Percentiles rank a stretch among this genome's conserved stretches.
phyloP scores from a whole-genome alignment of 2,888 invertebrate genomes.

The Torymus tubicola region DNA sequence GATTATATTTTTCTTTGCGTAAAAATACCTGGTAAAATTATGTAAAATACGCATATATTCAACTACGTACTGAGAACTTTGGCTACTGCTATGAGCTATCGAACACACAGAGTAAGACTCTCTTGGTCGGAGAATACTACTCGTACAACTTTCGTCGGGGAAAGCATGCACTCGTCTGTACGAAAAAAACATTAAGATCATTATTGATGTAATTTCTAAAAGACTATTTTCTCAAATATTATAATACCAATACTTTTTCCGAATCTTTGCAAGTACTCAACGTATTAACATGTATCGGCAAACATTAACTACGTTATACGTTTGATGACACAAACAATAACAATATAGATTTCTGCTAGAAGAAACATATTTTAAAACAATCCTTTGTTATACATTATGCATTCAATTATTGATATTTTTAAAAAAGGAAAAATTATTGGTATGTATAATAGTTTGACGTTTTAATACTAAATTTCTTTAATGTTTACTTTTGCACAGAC shows the following conservation, averaged over 20 bases:
- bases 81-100: conserved; percentile 68
- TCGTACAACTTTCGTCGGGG: conserved; percentile 43
- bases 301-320: conserved; percentile 30
- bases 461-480: conserved; percentile 34
- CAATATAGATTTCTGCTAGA: conserved; percentile 38
- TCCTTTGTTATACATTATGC: background rate
- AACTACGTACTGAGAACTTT: conserved; percentile 64
- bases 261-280: conserved; percentile 5
- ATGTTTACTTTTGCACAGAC: conserved; percentile 35
- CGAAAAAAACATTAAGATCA: conserved; percentile 45
- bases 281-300: conserved; percentile 6
- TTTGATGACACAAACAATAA: conserved; percentile 24
- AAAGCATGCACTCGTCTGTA: conserved; percentile 47
- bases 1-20: conserved; percentile 56
- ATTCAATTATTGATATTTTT: conserved; percentile 30
- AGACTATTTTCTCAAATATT: conserved; percentile 27
- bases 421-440: conserved; percentile 32
- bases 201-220: conserved; percentile 30
- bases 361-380: conserved; percentile 16
- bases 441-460: conserved; percentile 28
- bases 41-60: conserved; percentile 57
- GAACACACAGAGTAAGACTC: conserved; percentile 59
- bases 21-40: conserved; percentile 58
- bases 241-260: conserved; percentile 34
- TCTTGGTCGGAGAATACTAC: conserved; percentile 53